phyloP scores from a whole-genome alignment of 2,888 invertebrate species.

The Prosopocoilus inquinatus region DNA sequence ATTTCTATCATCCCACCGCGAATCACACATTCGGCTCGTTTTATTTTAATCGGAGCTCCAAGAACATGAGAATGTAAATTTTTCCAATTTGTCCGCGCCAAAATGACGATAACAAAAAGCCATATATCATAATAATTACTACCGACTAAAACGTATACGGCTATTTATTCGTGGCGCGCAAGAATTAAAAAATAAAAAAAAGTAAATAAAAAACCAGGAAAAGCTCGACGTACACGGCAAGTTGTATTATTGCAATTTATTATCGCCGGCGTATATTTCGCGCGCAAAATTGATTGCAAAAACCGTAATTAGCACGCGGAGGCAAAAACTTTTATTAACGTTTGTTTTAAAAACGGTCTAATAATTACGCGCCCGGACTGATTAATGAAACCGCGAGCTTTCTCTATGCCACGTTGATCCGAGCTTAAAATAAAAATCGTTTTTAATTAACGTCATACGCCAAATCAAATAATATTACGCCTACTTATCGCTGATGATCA shows the following conservation, averaged over 20 bases:
- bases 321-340: constrained; percentile 5
- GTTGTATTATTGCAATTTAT: constrained; percentile 19
- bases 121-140: constrained; percentile 28
- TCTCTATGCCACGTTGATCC: constrained; percentile 24
- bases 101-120: constrained; percentile 19
- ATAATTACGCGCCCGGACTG: constrained; percentile 15
- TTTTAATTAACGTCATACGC: constrained; percentile 32
- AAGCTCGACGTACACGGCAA: not conserved
- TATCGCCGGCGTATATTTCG: constrained; percentile 5
- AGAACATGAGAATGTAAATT: not conserved
- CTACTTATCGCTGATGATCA: constrained; percentile 6
- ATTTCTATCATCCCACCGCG: too few relatives aligned
- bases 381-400: constrained; percentile 23
- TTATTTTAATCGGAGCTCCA: not conserved
- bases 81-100: constrained; percentile 25
- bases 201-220: not conserved
- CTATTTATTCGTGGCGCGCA: constrained; percentile 14
- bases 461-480: constrained; percentile 25
- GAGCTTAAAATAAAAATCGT: constrained; percentile 31
- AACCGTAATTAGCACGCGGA: constrained; percentile 5
- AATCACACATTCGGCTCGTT: too few relatives aligned
- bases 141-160: constrained; percentile 19
- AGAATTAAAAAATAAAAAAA: not conserved
- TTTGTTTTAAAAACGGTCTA: constrained; percentile 6
- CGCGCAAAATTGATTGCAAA: constrained; percentile 8